These are phyloP conservation scores for Oligia strigilis DNA, from an alignment of 2,888 invertebrate species.

Conservation along the genomic window DNA sequence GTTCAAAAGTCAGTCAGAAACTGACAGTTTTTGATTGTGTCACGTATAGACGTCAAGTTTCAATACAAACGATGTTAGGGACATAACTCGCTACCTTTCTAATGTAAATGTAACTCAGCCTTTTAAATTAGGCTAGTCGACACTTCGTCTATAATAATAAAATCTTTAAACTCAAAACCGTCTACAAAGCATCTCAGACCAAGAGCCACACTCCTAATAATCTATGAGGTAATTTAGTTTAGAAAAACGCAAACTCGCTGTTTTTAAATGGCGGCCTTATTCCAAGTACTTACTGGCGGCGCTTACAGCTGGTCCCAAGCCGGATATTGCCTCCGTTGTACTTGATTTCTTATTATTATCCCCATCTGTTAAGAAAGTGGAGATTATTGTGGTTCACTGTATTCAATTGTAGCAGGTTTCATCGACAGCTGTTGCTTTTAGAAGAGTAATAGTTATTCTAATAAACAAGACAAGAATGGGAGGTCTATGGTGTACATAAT, in stretches of 20 bases:
- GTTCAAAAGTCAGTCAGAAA: neutral
- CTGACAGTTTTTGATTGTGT: neutral
- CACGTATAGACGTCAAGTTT: neutral
- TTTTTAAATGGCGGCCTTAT: slow-evolving; percentile 69
- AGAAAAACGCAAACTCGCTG: slow-evolving; percentile 62
- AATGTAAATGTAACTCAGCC: neutral
- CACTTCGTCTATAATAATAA: neutral
- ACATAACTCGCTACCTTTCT: neutral
- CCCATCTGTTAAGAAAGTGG: slow-evolving; percentile 76
- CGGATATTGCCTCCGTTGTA: slow-evolving; percentile 81
- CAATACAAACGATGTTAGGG: neutral
- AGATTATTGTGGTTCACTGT: slow-evolving; percentile 55
- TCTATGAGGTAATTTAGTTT: slow-evolving; percentile 63
- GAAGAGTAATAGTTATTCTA: neutral
- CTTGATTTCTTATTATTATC: slow-evolving; percentile 82
- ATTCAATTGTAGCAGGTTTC: slow-evolving; percentile 37
- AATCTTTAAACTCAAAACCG: neutral
- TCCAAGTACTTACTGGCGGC: slow-evolving; percentile 84
- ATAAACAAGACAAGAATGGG: neutral
- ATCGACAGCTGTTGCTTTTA: neutral
- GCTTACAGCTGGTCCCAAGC: slow-evolving; percentile 87
- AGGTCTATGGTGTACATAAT: neutral
- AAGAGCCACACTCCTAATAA: slow-evolving; percentile 60
- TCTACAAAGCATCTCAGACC: slow-evolving; percentile 48
- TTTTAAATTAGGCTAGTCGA: neutral